Base-by-base conservation (phyloP, 2,113 vertebrate species). In the Nycticryphes semicollaris region DNA sequence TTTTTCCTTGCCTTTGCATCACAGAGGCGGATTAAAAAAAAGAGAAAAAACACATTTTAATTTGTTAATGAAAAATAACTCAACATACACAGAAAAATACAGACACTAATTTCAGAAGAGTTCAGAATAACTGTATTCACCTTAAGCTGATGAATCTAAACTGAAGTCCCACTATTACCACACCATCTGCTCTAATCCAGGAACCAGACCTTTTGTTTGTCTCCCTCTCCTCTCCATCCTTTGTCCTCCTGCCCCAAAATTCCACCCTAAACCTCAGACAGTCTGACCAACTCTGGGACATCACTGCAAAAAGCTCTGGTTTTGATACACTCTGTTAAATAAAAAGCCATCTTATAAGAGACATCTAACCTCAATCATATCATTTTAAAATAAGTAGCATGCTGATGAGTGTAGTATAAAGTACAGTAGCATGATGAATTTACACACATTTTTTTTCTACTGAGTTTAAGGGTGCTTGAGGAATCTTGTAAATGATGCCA, bases 401-500 rank as follows among this genome's bases (percentile, higher is more conserved):
- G 3, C 4, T 37, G 21, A 14, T 67, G 60, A 80, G 20, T 22
- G 68, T 2, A 23, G 15, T 9, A 50, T 3, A 50, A 60, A 60
- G 15, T 51, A 75, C 14, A 83, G 48, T 27, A 70, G 12, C 14
- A 47, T 43, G 47, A 31, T 67, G 51, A 84, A 88, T 30, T n/a
- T 7, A 57, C 50, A 33, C 41, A 45, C 14, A 5, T 28, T 31
- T 31, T 7, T 39, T 37, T 90, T n/a, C 37, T 45, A 10, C 22
- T 10, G 59, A 70, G 23, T 89, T 91, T 79, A 72, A 91, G 60
- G 27, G 39, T 10, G 2, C 82, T 83, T 76, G 53, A 87, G 73
- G 62, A 85, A 94, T 87, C 69, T 35, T 64, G 22, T 68, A 70
- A 94, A 72, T 8, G 7, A 92, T 89, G 73, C 48, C 81, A 93